Conservation (phyloP, 2,797 vertebrate genomes). For the Rhyacichthys aspro region DNA sequence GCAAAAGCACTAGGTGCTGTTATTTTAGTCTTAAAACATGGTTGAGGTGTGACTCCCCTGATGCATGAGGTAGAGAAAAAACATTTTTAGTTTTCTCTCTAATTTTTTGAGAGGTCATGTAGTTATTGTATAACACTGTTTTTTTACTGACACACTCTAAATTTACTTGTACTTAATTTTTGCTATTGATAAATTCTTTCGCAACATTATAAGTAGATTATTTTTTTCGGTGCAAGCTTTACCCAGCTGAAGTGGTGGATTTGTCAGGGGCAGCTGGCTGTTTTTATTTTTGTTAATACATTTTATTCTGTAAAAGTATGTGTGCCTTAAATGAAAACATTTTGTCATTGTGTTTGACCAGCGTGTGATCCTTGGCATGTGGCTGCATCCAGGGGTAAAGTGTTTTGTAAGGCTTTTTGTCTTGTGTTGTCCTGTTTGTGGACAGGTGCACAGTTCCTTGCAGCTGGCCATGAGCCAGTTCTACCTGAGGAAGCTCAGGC, state of each 20-base stretch:
- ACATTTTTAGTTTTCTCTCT: conserved; percentile 54
- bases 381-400: conserved; percentile 43
- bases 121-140: conserved; percentile 80
- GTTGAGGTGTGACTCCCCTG: conserved; percentile 40
- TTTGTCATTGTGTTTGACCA: conserved; percentile 15
- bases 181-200: conserved; percentile 49
- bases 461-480: conserved; percentile 75
- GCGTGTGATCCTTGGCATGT: conserved; percentile 26
- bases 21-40: conserved; percentile 33
- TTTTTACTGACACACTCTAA: conserved; percentile 51
- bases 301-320: conserved; percentile 41
- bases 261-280: conserved; percentile 49
- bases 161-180: conserved; percentile 49
- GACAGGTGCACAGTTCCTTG: conserved; percentile 81
- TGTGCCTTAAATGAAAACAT: conserved; percentile 32
- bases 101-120: conserved; percentile 68
- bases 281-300: conserved; percentile 64
- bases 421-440: conserved; percentile 61
- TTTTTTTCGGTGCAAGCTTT: conserved; percentile 54
- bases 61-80: conserved; percentile 48
- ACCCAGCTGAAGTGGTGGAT: conserved; percentile 47
- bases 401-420: conserved; percentile 70
- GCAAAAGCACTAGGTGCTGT: conserved; percentile 62
- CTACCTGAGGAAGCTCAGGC: conserved; percentile 65
- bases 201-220: conserved; percentile 33